Percentiles rank a stretch among this genome's conserved stretches.
Conservation (phyloP, 2,797 vertebrate species). For the Acrocephalus scirpaceus region DNA sequence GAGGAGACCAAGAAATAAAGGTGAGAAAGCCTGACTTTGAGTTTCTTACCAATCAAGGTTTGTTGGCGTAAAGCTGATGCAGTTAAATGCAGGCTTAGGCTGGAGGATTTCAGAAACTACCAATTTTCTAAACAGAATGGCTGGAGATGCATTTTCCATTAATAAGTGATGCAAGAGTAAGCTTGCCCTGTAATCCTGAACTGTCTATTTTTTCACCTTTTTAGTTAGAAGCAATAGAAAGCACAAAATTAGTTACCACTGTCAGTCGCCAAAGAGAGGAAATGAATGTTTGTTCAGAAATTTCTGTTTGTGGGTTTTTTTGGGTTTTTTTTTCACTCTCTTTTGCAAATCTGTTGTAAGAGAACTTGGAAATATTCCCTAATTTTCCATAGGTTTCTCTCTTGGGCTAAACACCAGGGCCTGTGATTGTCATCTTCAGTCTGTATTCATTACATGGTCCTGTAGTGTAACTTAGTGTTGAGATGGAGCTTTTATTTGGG, state of each 20-base stretch:
- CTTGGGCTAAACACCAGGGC: background rate
- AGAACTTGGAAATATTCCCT: background rate
- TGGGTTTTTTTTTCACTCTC: background rate
- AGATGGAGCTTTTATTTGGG: background rate
- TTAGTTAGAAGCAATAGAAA: background rate
- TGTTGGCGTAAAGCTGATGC: background rate
- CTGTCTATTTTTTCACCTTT: background rate
- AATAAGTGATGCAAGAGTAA: background rate
- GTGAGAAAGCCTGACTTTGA: background rate
- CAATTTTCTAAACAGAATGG: background rate
- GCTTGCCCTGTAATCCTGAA: background rate
- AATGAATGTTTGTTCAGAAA: too few species aligned
- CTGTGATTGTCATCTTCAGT: background rate
- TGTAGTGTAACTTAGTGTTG: background rate
- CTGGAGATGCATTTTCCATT: background rate
- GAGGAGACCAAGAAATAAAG: background rate
- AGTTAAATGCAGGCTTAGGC: background rate
- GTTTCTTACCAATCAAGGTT: background rate
- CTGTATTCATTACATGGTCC: background rate
- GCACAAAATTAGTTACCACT: background rate
- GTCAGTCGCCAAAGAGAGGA: background rate
- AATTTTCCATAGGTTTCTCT: background rate
- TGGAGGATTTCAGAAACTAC: background rate
- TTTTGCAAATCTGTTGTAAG: background rate
- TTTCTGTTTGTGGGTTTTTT: background rate